These are phyloP conservation scores for Stratiolaelaps scimitus DNA, from an alignment of 1,140 invertebrate species.

Conservation along the genomic window DNA sequence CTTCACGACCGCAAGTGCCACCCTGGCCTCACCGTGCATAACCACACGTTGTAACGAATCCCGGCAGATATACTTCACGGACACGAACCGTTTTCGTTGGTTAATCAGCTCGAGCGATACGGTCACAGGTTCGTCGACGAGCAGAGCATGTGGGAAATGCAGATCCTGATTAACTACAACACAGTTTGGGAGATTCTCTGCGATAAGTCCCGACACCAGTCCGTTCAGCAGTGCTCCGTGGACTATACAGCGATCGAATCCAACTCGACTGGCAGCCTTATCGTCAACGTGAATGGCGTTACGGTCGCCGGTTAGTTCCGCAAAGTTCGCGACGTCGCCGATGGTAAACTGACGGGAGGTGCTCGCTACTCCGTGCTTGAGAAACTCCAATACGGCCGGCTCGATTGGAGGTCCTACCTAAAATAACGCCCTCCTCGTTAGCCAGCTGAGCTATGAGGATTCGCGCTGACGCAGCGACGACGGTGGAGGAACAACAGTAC, in stretches of 20 bases:
- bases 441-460: too few relatives aligned
- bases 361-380: background rate
- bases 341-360: background rate
- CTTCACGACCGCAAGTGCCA: background rate
- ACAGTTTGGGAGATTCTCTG: constrained; percentile 13
- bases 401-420: constrained; percentile 1
- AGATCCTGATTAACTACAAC: constrained; percentile 11
- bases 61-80: background rate
- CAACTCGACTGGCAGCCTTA: background rate
- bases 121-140: background rate
- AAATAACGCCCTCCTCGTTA: constrained; percentile 18
- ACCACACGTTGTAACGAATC: background rate
- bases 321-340: background rate
- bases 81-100: constrained; percentile 21
- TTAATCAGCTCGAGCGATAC: background rate
- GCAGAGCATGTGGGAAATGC: background rate
- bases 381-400: background rate
- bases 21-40: constrained; percentile 4
- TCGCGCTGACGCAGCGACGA: too few relatives aligned
- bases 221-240: constrained; percentile 17
- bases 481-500: too few relatives aligned
- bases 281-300: background rate
- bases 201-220: background rate
- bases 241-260: constrained; percentile 13
- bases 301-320: constrained; percentile 10